These are phyloP conservation scores for Halcyon badia DNA, from an alignment of 2,797 vertebrate species.

Conservation along the genomic window DNA sequence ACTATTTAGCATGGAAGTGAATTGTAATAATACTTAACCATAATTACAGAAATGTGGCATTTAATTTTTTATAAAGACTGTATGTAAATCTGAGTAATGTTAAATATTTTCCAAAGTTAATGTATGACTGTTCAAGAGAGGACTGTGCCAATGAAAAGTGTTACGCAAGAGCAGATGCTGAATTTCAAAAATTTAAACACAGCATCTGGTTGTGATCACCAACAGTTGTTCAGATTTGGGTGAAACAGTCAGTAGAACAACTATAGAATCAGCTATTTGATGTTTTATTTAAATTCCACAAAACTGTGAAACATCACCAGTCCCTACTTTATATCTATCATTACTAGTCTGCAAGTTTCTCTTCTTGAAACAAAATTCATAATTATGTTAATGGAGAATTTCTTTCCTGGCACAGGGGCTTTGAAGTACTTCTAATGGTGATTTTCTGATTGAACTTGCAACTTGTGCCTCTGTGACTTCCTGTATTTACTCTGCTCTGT, in stretches of 20 bases:
- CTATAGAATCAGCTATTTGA: neutral
- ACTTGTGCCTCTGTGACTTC: neutral
- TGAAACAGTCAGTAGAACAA: neutral
- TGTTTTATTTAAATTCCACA: neutral
- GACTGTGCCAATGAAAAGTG: neutral
- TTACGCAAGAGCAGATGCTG: neutral
- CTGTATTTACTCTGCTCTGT: neutral
- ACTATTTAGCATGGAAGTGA: neutral
- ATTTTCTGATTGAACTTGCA: conserved; percentile 49
- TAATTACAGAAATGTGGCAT: neutral
- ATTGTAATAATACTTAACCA: neutral
- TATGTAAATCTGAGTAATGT: neutral
- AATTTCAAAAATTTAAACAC: neutral
- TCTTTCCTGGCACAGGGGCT: neutral
- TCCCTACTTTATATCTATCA: neutral
- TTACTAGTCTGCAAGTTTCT: neutral
- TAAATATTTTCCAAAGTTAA: neutral
- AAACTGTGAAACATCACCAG: neutral
- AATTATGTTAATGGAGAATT: neutral
- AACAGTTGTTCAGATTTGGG: neutral
- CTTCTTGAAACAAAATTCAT: conserved; percentile 15
- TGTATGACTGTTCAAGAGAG: neutral
- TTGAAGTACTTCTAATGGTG: conserved; percentile 22
- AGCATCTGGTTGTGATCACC: neutral
- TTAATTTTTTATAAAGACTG: neutral